Evolutionary conservation across 2,797 vertebrate genomes (phyloP).

Genomic region (Halcyon leucocephala): DNA sequence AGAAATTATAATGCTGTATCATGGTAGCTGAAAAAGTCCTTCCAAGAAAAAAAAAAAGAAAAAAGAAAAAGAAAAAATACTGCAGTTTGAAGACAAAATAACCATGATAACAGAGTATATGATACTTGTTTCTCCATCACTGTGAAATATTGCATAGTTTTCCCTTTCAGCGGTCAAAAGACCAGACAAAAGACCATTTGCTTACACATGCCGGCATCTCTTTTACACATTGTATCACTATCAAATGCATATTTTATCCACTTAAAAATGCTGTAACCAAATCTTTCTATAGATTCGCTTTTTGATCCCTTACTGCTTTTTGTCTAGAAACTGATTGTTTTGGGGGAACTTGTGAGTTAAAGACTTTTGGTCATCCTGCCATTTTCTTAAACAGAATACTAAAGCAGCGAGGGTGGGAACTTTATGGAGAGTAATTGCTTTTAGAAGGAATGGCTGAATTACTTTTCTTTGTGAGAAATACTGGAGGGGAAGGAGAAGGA

Average conservation of each 20-base stretch:
- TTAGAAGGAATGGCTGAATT: neutral
- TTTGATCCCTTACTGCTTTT: conserved; percentile 2
- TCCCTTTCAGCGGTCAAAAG: conserved; percentile 49
- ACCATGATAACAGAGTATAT: conserved; percentile 58
- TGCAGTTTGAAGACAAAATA: conserved; percentile 44
- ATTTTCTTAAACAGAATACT: neutral
- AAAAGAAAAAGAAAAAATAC: neutral
- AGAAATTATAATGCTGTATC: neutral
- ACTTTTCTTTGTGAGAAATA: neutral
- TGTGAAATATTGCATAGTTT: conserved; percentile 45
- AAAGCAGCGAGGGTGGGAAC: neutral
- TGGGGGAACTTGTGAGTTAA: neutral
- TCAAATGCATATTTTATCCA: neutral
- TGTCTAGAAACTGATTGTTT: neutral
- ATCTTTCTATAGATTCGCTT: conserved; percentile 1
- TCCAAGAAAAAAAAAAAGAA: neutral
- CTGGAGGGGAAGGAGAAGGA: neutral
- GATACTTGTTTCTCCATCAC: conserved; percentile 34
- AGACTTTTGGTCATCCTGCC: neutral
- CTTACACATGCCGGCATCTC: conserved; percentile 14
- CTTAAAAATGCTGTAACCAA: neutral
- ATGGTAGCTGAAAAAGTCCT: neutral
- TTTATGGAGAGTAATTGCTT: neutral
- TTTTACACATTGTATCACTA: neutral
- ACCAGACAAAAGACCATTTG: neutral